A percentile compares a stretch with the other conserved stretches of the same genome.
Evolutionary conservation across 2,113 vertebrate genomes (phyloP).

Genomic region (Patagioenas fasciata): DNA sequence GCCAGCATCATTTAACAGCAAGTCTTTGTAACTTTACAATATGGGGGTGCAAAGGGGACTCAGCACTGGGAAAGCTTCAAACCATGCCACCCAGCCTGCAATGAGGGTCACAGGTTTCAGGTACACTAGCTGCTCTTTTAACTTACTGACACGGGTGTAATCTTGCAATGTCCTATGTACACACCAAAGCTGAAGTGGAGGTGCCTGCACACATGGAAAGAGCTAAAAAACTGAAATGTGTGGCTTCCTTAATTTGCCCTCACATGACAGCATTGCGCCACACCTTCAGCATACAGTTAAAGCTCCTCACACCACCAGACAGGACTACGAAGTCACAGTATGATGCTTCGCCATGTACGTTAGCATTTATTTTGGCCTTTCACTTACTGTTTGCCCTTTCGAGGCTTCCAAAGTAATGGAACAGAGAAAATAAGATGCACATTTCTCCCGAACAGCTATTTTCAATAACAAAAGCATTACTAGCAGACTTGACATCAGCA

Average conservation of each 20-base stretch:
- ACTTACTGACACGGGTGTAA: rapidly evolving
- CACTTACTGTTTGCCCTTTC: neutral
- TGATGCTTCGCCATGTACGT: rapidly evolving
- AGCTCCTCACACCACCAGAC: neutral
- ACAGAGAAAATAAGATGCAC: neutral
- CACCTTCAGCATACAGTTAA: neutral
- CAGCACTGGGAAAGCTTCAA: neutral
- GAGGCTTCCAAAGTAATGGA: neutral
- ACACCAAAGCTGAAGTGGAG: neutral
- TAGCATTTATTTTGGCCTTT: neutral
- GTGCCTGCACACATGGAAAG: neutral
- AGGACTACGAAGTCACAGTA: neutral
- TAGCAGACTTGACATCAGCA: neutral
- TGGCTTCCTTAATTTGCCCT: neutral
- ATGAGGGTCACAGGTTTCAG: rapidly evolving
- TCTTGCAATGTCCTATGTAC: rapidly evolving
- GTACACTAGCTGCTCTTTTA: neutral
- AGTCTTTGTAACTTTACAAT: neutral
- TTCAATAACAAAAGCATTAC: neutral
- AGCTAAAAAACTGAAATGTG: neutral
- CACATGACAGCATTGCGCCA: neutral
- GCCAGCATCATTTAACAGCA: neutral
- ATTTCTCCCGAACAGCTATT: neutral
- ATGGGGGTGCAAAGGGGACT: neutral
- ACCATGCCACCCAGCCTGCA: too few relatives aligned